Conservation (phyloP, 2,888 invertebrate genomes). For the Spilosoma lubricipeda region DNA sequence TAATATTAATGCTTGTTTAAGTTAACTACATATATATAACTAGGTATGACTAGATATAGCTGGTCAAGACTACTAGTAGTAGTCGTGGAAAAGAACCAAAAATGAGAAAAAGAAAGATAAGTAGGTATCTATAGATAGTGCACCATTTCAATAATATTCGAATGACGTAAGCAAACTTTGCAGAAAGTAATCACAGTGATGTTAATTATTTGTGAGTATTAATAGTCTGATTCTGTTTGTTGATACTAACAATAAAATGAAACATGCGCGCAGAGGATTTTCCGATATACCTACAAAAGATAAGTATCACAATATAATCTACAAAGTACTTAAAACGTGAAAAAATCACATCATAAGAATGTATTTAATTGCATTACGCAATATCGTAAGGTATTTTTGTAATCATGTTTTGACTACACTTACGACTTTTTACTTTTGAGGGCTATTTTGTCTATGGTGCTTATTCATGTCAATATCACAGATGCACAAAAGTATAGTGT, state of each 20-base stretch:
- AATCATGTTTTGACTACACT: background rate
- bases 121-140: background rate
- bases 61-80: background rate
- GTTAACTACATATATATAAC: no score
- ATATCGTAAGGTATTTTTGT: background rate
- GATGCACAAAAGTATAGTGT: no score
- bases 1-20: background rate
- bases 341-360: background rate
- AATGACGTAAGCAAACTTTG: background rate
- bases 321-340: background rate
- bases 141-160: background rate
- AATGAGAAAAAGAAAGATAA: background rate
- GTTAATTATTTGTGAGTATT: background rate
- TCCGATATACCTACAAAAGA: background rate
- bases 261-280: background rate
- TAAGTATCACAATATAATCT: background rate
- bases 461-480: no score
- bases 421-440: background rate
- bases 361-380: background rate
- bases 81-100: background rate
- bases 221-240: background rate
- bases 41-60: background rate
- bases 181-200: background rate
- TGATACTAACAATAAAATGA: background rate
- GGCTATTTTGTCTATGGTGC: no score